Conservation (phyloP, 2,113 vertebrate species). For the Aegithalos caudatus region DNA sequence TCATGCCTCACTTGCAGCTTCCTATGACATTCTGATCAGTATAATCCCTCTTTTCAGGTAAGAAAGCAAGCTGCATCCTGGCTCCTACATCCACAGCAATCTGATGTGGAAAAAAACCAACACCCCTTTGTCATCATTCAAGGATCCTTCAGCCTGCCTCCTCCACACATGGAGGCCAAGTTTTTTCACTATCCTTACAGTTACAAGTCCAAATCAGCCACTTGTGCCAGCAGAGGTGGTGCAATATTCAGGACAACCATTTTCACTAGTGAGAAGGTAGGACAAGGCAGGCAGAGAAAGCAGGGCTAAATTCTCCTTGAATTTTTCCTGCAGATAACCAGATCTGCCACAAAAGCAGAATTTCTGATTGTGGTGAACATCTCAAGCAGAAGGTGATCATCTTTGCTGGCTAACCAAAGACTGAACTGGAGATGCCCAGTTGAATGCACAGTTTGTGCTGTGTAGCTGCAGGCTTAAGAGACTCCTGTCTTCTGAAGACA, state of each 20-base stretch:
- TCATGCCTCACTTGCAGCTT: constrained; percentile 45
- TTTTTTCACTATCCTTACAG: background rate
- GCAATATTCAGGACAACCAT: background rate
- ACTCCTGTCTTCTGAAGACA: background rate
- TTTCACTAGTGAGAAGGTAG: background rate
- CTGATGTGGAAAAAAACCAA: background rate
- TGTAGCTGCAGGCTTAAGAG: background rate
- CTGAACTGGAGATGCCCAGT: background rate
- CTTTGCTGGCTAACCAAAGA: background rate
- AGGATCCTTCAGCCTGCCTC: background rate
- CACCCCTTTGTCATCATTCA: background rate
- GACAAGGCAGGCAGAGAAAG: background rate
- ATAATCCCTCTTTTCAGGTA: constrained; percentile 38
- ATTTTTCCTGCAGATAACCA: background rate
- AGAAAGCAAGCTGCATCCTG: constrained; percentile 2
- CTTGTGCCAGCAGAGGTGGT: background rate
- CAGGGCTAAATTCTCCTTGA: background rate
- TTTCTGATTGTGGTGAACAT: background rate
- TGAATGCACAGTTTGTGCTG: background rate
- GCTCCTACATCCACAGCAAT: background rate
- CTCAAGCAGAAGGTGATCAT: background rate
- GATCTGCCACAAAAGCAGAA: background rate
- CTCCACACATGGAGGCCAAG: background rate
- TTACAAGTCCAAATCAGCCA: background rate
- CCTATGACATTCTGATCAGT: background rate